These are phyloP conservation scores for Orientallactaga bullata DNA, from an alignment of 2,113 vertebrate species.

Conservation along the genomic window DNA sequence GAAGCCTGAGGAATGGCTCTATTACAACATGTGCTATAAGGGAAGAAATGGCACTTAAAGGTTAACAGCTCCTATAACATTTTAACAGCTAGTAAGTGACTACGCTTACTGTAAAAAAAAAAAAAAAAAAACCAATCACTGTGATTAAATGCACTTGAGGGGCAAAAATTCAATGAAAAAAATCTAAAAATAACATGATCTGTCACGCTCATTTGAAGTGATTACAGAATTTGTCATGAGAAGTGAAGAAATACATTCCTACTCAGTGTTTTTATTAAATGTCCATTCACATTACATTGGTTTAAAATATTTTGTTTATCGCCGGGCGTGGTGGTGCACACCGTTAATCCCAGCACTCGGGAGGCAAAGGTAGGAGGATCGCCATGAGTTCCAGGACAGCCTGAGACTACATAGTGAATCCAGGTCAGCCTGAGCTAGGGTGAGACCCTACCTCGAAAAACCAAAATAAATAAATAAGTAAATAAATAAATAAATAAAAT, in stretches of 20 bases:
- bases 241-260: slow-evolving; percentile 70
- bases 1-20: slow-evolving; percentile 44
- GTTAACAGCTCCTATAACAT: slow-evolving; percentile 53
- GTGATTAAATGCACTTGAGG: slow-evolving; percentile 5
- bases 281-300: background rate
- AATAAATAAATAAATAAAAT: too few relatives aligned
- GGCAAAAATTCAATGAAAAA: slow-evolving; percentile 65
- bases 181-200: slow-evolving; percentile 48
- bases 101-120: background rate
- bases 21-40: slow-evolving; percentile 66
- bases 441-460: too few relatives aligned
- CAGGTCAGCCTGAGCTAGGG: too few relatives aligned
- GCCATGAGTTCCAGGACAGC: too few relatives aligned
- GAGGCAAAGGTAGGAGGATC: too few relatives aligned
- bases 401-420: too few relatives aligned
- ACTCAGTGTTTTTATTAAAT: slow-evolving; percentile 67
- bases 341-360: too few relatives aligned
- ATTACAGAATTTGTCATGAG: slow-evolving; percentile 75
- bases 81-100: slow-evolving; percentile 4
- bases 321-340: too few relatives aligned
- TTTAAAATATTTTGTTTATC: slow-evolving; percentile 16
- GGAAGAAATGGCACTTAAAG: slow-evolving; percentile 43
- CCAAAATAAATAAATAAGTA: too few relatives aligned
- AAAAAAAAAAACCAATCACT: too few relatives aligned
- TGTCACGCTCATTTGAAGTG: slow-evolving; percentile 70